A percentile compares a stretch with the other conserved stretches of the same genome.
Evolutionary conservation across 2,797 vertebrate genomes (phyloP).

Genomic region (Pteropus rufus): DNA sequence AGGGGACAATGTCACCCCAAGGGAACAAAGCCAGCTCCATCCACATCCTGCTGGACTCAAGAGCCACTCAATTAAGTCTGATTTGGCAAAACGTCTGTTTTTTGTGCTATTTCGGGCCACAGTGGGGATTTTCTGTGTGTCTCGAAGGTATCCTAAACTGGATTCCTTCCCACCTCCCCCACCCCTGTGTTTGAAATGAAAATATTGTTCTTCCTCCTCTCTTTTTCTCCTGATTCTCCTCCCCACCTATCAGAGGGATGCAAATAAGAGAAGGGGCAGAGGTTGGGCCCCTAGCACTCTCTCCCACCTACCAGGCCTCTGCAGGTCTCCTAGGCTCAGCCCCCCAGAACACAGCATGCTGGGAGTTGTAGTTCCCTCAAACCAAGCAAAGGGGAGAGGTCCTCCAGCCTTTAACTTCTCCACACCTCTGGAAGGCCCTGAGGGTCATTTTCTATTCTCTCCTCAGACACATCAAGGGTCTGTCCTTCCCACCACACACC

Average conservation of each 20-base stretch:
- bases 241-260: constrained; percentile 70
- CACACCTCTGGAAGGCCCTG: not conserved
- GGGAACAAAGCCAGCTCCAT: constrained; percentile 60
- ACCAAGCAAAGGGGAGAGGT: not conserved
- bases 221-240: constrained; percentile 64
- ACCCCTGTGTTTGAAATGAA: constrained; percentile 79
- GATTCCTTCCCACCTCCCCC: constrained; percentile 62
- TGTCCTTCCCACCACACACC: not conserved
- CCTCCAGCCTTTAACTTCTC: not conserved
- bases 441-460: not conserved
- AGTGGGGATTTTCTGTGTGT: constrained; percentile 83
- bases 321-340: not conserved
- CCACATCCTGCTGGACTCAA: constrained; percentile 77
- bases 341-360: not conserved
- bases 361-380: not conserved
- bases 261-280: constrained; percentile 70
- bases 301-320: not conserved
- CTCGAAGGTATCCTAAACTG: constrained; percentile 84
- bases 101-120: constrained; percentile 82
- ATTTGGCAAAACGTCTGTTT: constrained; percentile 83
- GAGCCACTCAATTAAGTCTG: constrained; percentile 82
- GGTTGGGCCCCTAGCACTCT: not conserved
- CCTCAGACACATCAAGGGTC: not conserved
- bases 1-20: constrained; percentile 58
- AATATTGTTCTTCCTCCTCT: constrained; percentile 74